Evolutionary conservation across 2,797 vertebrate species (phyloP).

Genomic region (Arrhamphus sclerolepis): DNA sequence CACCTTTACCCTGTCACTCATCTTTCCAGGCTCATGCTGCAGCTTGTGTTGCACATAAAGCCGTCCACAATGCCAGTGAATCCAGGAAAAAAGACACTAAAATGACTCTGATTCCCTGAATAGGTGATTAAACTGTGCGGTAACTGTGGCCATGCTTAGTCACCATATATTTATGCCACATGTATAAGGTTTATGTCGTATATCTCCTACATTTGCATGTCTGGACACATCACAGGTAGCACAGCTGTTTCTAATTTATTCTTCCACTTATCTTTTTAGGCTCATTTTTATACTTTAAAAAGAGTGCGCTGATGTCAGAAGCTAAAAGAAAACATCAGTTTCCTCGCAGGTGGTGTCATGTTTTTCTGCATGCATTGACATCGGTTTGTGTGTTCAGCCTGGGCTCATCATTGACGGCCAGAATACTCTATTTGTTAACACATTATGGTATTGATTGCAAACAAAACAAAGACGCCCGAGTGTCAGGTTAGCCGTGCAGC

Average conservation of each 20-base stretch:
- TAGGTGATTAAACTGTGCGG: no score
- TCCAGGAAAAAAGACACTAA: no score
- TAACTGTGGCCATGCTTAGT: no score
- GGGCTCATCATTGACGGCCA: slow-evolving; percentile 1
- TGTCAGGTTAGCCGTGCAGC: slow-evolving; percentile 14
- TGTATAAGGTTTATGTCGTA: no score
- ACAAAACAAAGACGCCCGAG: slow-evolving; percentile 1
- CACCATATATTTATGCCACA: no score
- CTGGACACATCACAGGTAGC: slow-evolving; percentile 5
- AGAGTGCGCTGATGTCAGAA: neutral
- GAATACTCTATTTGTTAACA: slow-evolving; percentile 23
- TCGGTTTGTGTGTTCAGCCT: slow-evolving; percentile 22
- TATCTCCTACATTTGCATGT: no score
- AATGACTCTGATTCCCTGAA: no score
- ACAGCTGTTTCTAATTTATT: neutral
- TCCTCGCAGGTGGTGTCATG: neutral
- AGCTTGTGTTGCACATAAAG: neutral
- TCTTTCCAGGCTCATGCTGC: slow-evolving; percentile 2
- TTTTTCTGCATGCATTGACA: neutral
- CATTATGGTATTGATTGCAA: slow-evolving; percentile 6
- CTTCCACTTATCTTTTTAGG: no score
- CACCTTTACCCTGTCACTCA: no score
- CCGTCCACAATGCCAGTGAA: no score
- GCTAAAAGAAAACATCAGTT: no score
- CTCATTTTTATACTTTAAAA: neutral